phyloP scores from a whole-genome alignment of 2,888 invertebrate genomes.

The Dilophus febrilis region DNA sequence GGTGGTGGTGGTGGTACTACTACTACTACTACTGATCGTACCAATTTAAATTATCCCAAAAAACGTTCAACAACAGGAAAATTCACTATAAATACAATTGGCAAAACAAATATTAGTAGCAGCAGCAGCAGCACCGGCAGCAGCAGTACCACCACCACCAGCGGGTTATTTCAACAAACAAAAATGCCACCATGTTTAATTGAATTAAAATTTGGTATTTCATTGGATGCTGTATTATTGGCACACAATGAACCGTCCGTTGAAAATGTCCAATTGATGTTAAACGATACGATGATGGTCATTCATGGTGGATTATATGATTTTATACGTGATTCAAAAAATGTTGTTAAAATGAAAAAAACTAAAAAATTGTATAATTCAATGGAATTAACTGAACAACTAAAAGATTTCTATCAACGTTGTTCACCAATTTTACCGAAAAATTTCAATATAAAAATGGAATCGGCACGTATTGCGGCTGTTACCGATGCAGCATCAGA shows the following conservation, averaged over 20 bases:
- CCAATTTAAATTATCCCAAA: too few relatives aligned
- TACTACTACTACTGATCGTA: too few relatives aligned
- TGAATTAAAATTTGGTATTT: conserved; percentile 54
- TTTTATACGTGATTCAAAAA: conserved; percentile 30
- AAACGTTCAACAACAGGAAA: too few relatives aligned
- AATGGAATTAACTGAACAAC: neutral
- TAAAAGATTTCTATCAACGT: conserved; percentile 38
- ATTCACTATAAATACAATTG: too few relatives aligned
- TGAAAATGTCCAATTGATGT: conserved; percentile 36
- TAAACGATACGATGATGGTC: conserved; percentile 32
- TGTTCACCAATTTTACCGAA: conserved; percentile 67
- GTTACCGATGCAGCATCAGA: conserved; percentile 50
- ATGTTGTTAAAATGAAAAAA: conserved; percentile 13
- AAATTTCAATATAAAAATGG: conserved; percentile 58
- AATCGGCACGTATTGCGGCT: conserved; percentile 50
- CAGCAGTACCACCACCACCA: conserved; percentile 26
- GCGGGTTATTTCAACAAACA: conserved; percentile 12
- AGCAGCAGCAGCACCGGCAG: conserved; percentile 24
- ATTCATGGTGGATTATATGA: conserved; percentile 34
- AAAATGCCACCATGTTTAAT: conserved; percentile 39
- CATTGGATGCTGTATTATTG: conserved; percentile 58
- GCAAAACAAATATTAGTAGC: conserved; percentile 11
- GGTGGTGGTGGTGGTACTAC: too few relatives aligned
- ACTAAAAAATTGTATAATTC: conserved; percentile 2
- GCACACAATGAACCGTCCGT: conserved; percentile 73